Percentiles rank a stretch among this genome's conserved stretches.
Conservation (phyloP, 1,140 invertebrate genomes). For the Drosophila simulans region DNA sequence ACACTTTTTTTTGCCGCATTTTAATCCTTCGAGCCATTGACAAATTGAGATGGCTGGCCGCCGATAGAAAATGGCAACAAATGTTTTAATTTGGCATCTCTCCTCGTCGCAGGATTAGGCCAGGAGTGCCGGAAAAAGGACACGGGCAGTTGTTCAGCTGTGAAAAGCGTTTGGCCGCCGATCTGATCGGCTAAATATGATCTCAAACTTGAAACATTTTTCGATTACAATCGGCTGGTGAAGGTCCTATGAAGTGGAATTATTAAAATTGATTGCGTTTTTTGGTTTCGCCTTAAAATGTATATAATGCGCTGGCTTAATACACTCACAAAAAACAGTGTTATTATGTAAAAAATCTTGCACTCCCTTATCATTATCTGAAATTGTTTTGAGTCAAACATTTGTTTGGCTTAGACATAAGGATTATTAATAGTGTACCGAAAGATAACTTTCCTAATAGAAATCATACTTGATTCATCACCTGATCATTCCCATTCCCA, state of each 20-base stretch:
- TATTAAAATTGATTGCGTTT: neutral
- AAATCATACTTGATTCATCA: no score
- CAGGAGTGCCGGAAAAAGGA: slow-evolving; percentile 1
- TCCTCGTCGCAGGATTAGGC: slow-evolving; percentile 24
- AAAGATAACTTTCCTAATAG: neutral
- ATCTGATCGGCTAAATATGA: slow-evolving; percentile 29
- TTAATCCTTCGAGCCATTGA: slow-evolving; percentile 57
- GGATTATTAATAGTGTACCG: no score
- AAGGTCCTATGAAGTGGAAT: neutral
- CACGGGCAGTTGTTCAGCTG: slow-evolving; percentile 38
- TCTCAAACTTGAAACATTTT: neutral
- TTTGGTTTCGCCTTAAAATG: neutral
- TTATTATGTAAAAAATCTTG: no score
- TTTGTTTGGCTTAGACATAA: no score
- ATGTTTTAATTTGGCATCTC: slow-evolving; percentile 66
- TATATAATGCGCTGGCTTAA: neutral
- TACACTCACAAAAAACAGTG: no score
- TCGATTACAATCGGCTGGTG: neutral
- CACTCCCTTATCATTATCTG: no score
- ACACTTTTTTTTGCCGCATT: slow-evolving; percentile 44
- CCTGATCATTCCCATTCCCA: neutral
- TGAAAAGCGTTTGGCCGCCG: slow-evolving; percentile 48
- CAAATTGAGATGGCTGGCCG: slow-evolving; percentile 60
- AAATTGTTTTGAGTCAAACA: no score
- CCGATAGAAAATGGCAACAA: slow-evolving; percentile 77